Evolutionary conservation across 2,888 invertebrate species (phyloP).

Genomic region (Pammene fasciana): DNA sequence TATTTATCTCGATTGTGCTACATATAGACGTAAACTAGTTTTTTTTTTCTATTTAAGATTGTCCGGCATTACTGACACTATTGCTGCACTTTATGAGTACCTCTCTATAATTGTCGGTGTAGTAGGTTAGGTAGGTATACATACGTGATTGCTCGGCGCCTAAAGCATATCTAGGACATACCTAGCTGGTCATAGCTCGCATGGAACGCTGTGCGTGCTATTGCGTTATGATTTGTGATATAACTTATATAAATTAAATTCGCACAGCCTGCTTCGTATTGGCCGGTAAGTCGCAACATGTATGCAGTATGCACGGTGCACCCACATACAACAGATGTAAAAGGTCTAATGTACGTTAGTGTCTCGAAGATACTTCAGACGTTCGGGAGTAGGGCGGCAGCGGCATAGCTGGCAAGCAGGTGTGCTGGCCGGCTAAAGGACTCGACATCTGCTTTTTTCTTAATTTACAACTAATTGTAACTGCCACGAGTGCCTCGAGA

Average conservation of each 20-base stretch:
- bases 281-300: constrained; percentile 33
- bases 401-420: constrained; percentile 49
- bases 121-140: constrained; percentile 3
- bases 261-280: constrained; percentile 35
- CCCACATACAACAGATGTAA: constrained; percentile 25
- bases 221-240: constrained; percentile 76
- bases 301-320: constrained; percentile 34
- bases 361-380: constrained; percentile 20
- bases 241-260: constrained; percentile 60
- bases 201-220: constrained; percentile 69
- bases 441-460: constrained; percentile 78
- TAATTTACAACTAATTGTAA: constrained; percentile 74
- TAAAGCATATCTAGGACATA: constrained; percentile 79
- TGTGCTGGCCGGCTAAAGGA: constrained; percentile 61
- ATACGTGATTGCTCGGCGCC: constrained; percentile 54
- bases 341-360: constrained; percentile 20
- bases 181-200: constrained; percentile 75
- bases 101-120: constrained; percentile 54
- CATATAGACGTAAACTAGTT: constrained; percentile 49
- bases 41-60: constrained; percentile 48
- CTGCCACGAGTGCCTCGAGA: constrained; percentile 64
- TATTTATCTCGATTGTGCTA: constrained; percentile 51
- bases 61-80: constrained; percentile 54
- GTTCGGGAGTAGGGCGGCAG: constrained; percentile 43
- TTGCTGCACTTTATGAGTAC: constrained; percentile 57